Evolutionary conservation across 2,113 vertebrate genomes (phyloP).

Genomic region (Chloropsis cyanopogon): DNA sequence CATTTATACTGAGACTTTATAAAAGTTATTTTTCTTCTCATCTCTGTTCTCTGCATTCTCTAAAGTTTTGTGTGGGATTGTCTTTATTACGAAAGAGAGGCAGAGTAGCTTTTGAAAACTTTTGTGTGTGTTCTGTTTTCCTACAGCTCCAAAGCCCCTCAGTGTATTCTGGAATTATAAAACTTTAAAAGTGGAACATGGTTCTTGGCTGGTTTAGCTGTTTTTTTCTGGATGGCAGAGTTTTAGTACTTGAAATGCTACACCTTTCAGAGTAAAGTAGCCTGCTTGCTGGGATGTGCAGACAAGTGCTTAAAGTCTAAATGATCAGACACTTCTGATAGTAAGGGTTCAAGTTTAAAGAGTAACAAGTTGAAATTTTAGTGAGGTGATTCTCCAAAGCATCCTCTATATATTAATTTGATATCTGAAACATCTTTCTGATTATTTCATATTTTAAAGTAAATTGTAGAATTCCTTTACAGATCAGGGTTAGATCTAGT

Average conservation of each 20-base stretch:
- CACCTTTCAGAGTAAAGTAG: not conserved
- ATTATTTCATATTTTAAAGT: not conserved
- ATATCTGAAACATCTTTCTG: not conserved
- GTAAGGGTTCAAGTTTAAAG: not conserved
- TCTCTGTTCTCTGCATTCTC: slow-evolving; percentile 1
- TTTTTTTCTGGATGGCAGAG: slow-evolving; percentile 33
- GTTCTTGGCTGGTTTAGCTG: slow-evolving; percentile 49
- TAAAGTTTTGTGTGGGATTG: slow-evolving; percentile 39
- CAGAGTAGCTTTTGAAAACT: slow-evolving; percentile 33
- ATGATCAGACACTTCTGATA: not conserved
- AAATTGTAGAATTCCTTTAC: not conserved
- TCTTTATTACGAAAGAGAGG: slow-evolving; percentile 40
- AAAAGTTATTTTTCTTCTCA: not conserved
- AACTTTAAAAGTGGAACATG: slow-evolving; percentile 50
- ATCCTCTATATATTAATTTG: not conserved
- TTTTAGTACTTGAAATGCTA: slow-evolving; percentile 39
- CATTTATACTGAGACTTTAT: not conserved
- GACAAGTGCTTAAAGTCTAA: not conserved
- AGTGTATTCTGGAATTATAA: slow-evolving; percentile 59
- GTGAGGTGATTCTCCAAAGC: not conserved
- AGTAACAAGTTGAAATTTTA: not conserved
- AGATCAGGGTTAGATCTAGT: not conserved
- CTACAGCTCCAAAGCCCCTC: slow-evolving; percentile 16
- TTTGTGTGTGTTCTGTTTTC: slow-evolving; percentile 20
- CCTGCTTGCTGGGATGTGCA: not conserved